Base-by-base conservation (phyloP, 2,888 invertebrate species). In the Aelia acuminata region DNA sequence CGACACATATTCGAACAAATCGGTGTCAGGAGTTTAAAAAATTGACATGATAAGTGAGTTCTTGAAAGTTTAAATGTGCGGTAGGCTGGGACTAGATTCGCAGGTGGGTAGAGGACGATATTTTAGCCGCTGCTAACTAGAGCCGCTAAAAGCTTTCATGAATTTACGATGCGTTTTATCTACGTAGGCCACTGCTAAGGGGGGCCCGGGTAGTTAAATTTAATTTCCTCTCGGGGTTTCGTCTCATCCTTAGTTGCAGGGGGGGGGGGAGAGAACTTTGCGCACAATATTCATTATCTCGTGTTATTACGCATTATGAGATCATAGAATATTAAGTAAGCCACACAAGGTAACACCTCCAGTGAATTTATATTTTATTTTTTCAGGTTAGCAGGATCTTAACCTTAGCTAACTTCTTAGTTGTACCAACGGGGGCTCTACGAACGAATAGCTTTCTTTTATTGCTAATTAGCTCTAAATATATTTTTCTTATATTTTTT, bases 201-300 rank as follows among this genome's bases (percentile, higher is more conserved):
- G n/a, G 53, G 85, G 57, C 85, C 57, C 57, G n/a, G 49, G 22
- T 85, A 53, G 85, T 85, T 85, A 85, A 85, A 85, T 85, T 85
- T 85, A 85, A 85, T 85, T 85, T 53, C 85, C 85, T 53, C 35
- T 39, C 20, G 53, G 39, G 53, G 22, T 57, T 85, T 53, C 53
- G 49, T 39, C 43, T 80, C 35, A 31, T 26, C 63, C 63, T 63
- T 63, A 4, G 26, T 7, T 22, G 7, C n/a, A 5, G 57, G 1
- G 57, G 63, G 31, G 2, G 26, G 26, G 35, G n/a, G n/a, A n/a
- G n/a, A n/a, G n/a, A n/a, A n/a, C n/a, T 18, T 63, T 20, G 20
- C 8, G 18, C 63, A 3, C 26, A 26, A 26, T 57, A 57, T 26
- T 57, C 57, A 57, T 35, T 35, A 70, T 70, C 63, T 70, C 35